phyloP scores from a whole-genome alignment of 2,888 invertebrate genomes.

The Tholera decimalis region DNA sequence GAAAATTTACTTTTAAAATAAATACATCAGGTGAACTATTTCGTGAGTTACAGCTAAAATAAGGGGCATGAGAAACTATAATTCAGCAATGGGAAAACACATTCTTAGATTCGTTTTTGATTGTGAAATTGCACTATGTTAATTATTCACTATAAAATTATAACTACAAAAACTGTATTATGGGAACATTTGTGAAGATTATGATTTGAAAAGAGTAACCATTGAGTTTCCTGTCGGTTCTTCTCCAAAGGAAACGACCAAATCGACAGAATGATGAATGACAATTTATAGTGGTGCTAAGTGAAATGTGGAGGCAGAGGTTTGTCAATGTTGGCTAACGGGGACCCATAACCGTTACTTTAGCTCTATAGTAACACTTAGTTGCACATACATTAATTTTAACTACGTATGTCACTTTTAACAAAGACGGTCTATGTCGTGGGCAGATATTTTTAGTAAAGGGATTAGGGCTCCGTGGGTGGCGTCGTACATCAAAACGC shows the following conservation, averaged over 20 bases:
- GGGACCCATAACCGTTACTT: too few species aligned
- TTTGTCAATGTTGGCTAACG: too few species aligned
- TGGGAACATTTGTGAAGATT: too few species aligned
- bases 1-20: not conserved
- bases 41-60: not conserved
- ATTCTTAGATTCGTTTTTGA: too few species aligned
- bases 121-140: too few species aligned
- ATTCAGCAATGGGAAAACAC: too few species aligned
- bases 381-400: slow-evolving; percentile 3
- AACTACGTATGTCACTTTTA: not conserved
- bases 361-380: not conserved
- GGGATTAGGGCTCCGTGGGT: slow-evolving; percentile 32
- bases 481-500: slow-evolving; percentile 21
- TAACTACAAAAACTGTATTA: too few species aligned
- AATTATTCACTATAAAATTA: too few species aligned
- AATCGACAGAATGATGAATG: too few species aligned
- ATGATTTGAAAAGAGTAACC: too few species aligned
- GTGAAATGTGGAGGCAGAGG: not conserved
- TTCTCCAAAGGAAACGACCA: too few species aligned
- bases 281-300: not conserved
- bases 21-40: not conserved
- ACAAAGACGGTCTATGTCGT: slow-evolving; percentile 14
- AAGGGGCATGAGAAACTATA: not conserved
- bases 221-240: too few species aligned
- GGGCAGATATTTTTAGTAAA: slow-evolving; percentile 15